A percentile compares a stretch with the other conserved stretches of the same genome.
phyloP scores from a whole-genome alignment of 2,797 vertebrate species.

The Buphagus erythrorhynchus region DNA sequence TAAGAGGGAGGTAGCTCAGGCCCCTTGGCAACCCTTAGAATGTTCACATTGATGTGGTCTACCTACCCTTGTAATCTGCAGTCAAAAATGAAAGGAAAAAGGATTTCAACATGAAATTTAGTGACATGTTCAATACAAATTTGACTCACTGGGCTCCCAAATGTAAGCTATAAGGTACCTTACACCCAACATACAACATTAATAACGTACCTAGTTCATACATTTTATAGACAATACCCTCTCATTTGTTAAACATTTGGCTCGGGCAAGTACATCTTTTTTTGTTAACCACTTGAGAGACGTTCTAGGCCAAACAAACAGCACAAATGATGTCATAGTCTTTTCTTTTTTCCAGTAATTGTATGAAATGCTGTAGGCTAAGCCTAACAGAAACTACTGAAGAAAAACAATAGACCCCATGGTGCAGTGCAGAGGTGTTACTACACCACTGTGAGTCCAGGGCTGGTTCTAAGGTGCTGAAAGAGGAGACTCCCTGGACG shows the following conservation, averaged over 20 bases:
- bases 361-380: slow-evolving; percentile 73
- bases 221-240: slow-evolving; percentile 59
- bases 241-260: slow-evolving; percentile 72
- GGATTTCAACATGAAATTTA: slow-evolving; percentile 29
- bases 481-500: slow-evolving; percentile 94
- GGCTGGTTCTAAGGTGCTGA: slow-evolving; percentile 88
- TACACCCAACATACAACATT: slow-evolving; percentile 67
- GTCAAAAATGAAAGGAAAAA: slow-evolving; percentile 53
- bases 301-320: slow-evolving; percentile 77
- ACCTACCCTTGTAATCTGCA: slow-evolving; percentile 61
- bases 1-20: slow-evolving; percentile 74
- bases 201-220: slow-evolving; percentile 69
- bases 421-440: slow-evolving; percentile 66
- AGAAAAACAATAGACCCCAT: slow-evolving; percentile 53
- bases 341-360: slow-evolving; percentile 53
- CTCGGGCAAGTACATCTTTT: slow-evolving; percentile 63
- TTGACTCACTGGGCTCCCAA: slow-evolving; percentile 46
- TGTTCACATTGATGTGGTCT: slow-evolving; percentile 28
- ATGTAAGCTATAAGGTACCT: slow-evolving; percentile 62
- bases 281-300: slow-evolving; percentile 72
- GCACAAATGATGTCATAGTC: slow-evolving; percentile 65
- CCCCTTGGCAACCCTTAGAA: slow-evolving; percentile 47
- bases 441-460: slow-evolving; percentile 39
- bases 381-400: slow-evolving; percentile 76
- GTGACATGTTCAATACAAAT: slow-evolving; percentile 17